Base-by-base conservation (phyloP, 2,797 vertebrate species). In the Lacerta agilis region DNA sequence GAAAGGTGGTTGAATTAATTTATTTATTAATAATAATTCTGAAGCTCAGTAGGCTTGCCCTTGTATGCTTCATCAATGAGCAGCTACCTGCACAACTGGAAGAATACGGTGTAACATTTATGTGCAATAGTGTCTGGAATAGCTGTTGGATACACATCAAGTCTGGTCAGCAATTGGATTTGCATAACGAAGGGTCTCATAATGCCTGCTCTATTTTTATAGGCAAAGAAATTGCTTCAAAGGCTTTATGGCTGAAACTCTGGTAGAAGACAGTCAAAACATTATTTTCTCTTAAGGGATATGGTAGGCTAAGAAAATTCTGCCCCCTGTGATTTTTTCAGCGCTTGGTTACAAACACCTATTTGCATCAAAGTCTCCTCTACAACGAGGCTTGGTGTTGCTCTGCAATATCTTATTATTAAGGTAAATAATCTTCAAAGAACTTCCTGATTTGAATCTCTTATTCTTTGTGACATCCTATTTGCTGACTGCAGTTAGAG, bases 361-460 rank as follows among this genome's bases (percentile, higher is more conserved):
- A 91, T 94, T 94, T 93, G 83, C 81, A 94, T 93, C 92, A 94
- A 93, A 95, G 87, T 86, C 85, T 85, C 90, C 92, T 93, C 91
- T 89, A 58, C 88, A 89, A 86, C 61, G 88, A 90, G 89, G 78
- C 64, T 84, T 80, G 92, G 87, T 69, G 72, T 91, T 93, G 88
- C 43, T 87, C 73, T 82, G 88, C 90, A 89, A 87, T 84, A 94
- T 91, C 94, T 94, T 92, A 95, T 92, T 94, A 95, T 92, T 92
- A 95, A 94, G 91, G 91, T 90, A 95, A 95, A 90, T 92, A 94
- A 92, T 95, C 92, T 93, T 95, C 94, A 95, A 94, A 95, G 90
- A 87, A 88, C 86, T 87, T n/a, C 23, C 88, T 90, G 92, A 94
- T 91, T 94, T 93, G 90, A 95, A 94, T 94, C 87, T 94, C 89